Evolutionary conservation across 2,113 vertebrate species (phyloP).

Genomic region (Upupa epops): DNA sequence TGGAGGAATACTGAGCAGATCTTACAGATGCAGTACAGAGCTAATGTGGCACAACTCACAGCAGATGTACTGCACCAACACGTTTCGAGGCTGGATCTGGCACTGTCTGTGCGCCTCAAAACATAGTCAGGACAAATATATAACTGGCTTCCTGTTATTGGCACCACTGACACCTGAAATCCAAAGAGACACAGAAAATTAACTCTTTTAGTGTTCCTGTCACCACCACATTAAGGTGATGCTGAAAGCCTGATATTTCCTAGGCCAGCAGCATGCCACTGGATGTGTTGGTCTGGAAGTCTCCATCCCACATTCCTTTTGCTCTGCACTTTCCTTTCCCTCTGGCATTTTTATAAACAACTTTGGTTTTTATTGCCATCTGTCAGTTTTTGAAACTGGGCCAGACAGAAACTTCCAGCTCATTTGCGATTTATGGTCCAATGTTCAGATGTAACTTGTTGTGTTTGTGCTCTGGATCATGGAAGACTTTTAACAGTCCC

Average conservation of each 20-base stretch:
- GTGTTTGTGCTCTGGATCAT: neutral
- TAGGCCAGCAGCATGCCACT: fast-evolving
- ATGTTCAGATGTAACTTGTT: neutral
- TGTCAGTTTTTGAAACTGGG: neutral
- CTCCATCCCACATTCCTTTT: fast-evolving
- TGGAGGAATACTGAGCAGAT: neutral
- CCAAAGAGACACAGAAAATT: neutral
- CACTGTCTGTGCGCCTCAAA: neutral
- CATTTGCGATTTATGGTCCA: neutral
- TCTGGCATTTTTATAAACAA: neutral
- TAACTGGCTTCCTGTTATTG: neutral
- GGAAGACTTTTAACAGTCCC: neutral
- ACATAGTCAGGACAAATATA: neutral
- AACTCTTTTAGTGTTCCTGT: neutral
- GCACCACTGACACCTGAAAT: neutral
- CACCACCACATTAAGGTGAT: neutral
- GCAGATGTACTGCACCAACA: neutral
- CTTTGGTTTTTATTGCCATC: neutral
- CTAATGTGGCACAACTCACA: neutral
- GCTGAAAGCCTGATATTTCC: neutral
- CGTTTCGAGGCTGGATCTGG: fast-evolving
- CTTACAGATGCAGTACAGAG: neutral
- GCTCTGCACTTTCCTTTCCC: neutral
- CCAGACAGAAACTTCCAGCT: neutral
- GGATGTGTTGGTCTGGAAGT: neutral